Evolutionary conservation across 2,113 vertebrate genomes (phyloP).

Genomic region (Cheilinus undulatus): DNA sequence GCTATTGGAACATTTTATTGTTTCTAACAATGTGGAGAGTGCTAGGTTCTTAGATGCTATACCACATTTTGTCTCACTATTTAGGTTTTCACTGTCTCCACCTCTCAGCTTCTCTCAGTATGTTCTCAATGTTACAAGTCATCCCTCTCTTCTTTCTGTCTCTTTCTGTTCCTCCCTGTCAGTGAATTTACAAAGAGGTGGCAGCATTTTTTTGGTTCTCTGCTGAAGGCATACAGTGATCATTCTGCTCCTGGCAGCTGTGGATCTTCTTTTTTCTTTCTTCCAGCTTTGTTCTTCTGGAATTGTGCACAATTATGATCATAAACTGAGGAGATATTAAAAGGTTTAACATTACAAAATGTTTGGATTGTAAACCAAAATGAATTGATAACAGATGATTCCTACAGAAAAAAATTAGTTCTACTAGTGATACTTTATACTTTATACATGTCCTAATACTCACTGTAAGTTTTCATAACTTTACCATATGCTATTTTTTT

Average conservation of each 20-base stretch:
- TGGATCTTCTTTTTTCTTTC: neutral
- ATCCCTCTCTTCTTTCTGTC: neutral
- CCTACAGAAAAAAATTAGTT: too few species aligned
- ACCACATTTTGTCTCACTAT: conserved; percentile 36
- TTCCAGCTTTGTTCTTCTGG: neutral
- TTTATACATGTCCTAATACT: too few species aligned
- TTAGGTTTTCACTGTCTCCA: conserved; percentile 11
- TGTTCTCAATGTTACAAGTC: neutral
- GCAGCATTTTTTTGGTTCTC: conserved; percentile 12
- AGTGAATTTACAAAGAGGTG: conserved; percentile 7
- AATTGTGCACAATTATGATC: neutral
- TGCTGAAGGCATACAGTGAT: conserved; percentile 15
- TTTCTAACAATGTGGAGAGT: conserved; percentile 9
- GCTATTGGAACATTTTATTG: conserved; percentile 1
- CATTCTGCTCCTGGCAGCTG: neutral
- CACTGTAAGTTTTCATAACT: too few species aligned
- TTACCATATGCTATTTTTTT: too few species aligned
- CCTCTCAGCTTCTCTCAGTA: neutral
- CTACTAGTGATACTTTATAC: too few species aligned
- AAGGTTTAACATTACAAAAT: too few species aligned
- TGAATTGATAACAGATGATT: too few species aligned
- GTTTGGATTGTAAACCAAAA: too few species aligned
- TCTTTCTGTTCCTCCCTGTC: conserved; percentile 5
- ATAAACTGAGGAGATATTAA: too few species aligned
- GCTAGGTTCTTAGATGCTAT: conserved; percentile 20